Evolutionary conservation across 1,140 invertebrate species (phyloP), one percentile per base, ranked within the genome.

Genomic region (Scaptomyza graminum): DNA sequence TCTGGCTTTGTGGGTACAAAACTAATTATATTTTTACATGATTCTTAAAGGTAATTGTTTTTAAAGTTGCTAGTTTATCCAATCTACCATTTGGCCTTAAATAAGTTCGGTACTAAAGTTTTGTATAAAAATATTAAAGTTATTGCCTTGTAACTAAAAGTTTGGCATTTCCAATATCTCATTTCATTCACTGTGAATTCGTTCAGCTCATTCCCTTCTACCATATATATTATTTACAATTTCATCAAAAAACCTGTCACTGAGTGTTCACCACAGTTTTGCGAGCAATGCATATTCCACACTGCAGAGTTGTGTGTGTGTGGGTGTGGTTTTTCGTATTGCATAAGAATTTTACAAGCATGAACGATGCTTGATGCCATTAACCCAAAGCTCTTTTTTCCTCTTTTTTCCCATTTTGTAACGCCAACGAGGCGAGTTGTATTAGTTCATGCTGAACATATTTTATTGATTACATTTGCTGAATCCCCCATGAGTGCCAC

Each of bases 391-490:
- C 43, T 55, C 3, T 52, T 16, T 34, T 11, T 41, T 34, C 31
- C 7, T 34, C 31, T 34, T 34, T 34, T 34, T 9, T 34, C 6
- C 8, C 8, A 34, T 66, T 52, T 55, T 55, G 12, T 15, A 43
- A 57, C 62, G 61, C 47, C 18, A 49, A 25, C 39, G 47, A 61
- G 51, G 59, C 47, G 70, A 73, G 55, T 67, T 41, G 37, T 41
- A 41, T 41, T 41, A 76, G 72, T 79, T 82, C 69, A 87, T 85
- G 71, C 56, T 54, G 51, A 81, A 88, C 82, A 85, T 85, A 85
- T 88, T 85, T 85, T 85, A 85, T 85, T 88, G 82, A 85, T 85
- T 85, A 87, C 83, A 85, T 79, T 75, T 71, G 22, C 64, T 39
- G 31, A 34, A 31, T 65, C n/a, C 25, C 22, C 55, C 46, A 60